Conservation (phyloP, 2,797 vertebrate species). For the Microcaecilia unicolor region DNA sequence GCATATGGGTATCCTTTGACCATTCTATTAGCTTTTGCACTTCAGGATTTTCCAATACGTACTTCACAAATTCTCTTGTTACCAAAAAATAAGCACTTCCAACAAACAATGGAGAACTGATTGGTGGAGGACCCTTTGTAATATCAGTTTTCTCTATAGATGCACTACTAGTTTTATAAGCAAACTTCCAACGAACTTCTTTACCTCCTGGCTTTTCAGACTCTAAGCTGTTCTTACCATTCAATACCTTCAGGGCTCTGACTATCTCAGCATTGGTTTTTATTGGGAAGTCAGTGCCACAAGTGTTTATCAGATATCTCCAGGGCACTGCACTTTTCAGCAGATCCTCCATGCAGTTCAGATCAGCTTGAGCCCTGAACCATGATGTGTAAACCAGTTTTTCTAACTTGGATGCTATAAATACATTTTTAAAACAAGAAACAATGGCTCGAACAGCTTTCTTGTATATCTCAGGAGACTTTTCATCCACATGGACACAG, state of each 20-base stretch:
- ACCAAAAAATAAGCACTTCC: constrained; percentile 78
- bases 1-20: constrained; percentile 83
- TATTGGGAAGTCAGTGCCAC: constrained; percentile 73
- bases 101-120: constrained; percentile 61
- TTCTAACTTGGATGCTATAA: constrained; percentile 66
- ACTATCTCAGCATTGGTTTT: constrained; percentile 77
- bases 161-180: constrained; percentile 28
- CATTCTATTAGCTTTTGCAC: constrained; percentile 62
- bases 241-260: constrained; percentile 47
- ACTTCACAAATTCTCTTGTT: constrained; percentile 63
- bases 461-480: constrained; percentile 46
- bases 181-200: constrained; percentile 57
- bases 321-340: constrained; percentile 54
- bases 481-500: constrained; percentile 70
- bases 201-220: constrained; percentile 49
- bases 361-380: constrained; percentile 73
- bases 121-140: constrained; percentile 57
- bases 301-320: constrained; percentile 76
- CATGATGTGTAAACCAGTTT: constrained; percentile 75
- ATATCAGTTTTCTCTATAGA: constrained; percentile 19
- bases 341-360: constrained; percentile 77
- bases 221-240: constrained; percentile 71
- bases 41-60: constrained; percentile 48
- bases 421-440: constrained; percentile 72
- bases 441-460: constrained; percentile 48